phyloP scores from a whole-genome alignment of 1,140 invertebrate genomes.

The Diorhabda sublineata region DNA sequence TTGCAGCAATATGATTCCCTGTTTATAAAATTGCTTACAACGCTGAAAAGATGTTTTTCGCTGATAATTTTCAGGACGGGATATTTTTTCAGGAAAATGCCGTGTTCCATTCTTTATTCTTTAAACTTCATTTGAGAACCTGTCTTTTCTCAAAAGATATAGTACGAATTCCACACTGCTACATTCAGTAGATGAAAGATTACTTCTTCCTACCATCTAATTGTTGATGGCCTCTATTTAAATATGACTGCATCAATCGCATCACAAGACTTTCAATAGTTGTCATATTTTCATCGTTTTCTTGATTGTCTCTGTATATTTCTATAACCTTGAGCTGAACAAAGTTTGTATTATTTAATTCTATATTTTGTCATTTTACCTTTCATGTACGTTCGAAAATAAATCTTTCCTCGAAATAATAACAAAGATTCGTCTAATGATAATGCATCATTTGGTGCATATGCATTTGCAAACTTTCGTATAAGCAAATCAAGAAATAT shows the following conservation, averaged over 20 bases:
- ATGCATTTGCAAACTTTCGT: constrained; percentile 11
- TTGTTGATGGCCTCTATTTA: constrained; percentile 1
- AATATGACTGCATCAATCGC: neutral
- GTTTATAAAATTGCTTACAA: neutral
- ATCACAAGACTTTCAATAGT: neutral
- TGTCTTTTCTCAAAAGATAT: neutral
- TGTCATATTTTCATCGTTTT: neutral
- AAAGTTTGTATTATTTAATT: constrained; percentile 15
- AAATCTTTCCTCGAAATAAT: constrained; percentile 14
- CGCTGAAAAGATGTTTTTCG: neutral
- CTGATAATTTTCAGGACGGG: neutral
- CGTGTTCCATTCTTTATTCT: neutral
- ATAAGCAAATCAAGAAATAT: constrained; percentile 6
- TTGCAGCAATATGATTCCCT: neutral
- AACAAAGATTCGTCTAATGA: constrained; percentile 19
- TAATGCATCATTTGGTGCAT: constrained; percentile 9
- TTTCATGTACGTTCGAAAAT: constrained; percentile 20
- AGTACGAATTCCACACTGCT: neutral
- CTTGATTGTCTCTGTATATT: constrained; percentile 13
- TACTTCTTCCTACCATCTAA: constrained; percentile 4
- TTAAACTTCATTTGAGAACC: neutral
- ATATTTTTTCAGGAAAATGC: constrained; percentile 10
- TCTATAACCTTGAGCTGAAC: constrained; percentile 14
- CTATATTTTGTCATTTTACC: constrained; percentile 14
- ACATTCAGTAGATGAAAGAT: constrained; percentile 11